A percentile compares a stretch with the other conserved stretches of the same genome.
These are phyloP conservation scores for Diploptera punctata DNA, from an alignment of 2,888 invertebrate genomes.

Conservation along the genomic window DNA sequence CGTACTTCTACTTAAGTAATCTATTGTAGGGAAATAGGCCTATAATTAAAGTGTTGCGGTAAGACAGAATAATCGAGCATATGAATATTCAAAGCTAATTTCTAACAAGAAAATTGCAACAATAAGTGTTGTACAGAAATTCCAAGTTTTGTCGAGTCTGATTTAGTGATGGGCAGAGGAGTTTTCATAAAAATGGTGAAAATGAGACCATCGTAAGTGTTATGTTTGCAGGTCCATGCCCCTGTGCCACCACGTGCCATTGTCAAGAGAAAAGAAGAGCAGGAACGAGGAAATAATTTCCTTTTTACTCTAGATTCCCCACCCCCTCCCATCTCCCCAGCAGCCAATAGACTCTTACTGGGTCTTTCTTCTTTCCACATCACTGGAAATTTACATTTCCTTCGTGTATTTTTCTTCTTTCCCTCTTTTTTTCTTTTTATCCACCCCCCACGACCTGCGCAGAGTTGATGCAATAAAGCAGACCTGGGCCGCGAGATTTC, in stretches of 20 bases:
- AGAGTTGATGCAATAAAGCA: slow-evolving; percentile 32
- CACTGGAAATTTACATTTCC: slow-evolving; percentile 44
- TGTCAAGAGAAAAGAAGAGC: slow-evolving; percentile 29
- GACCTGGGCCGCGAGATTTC: slow-evolving; percentile 29
- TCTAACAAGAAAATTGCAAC: too few relatives aligned
- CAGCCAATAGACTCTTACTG: slow-evolving; percentile 41
- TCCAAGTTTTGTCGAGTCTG: too few relatives aligned
- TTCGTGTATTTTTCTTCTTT: slow-evolving; percentile 38
- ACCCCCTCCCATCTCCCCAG: slow-evolving; percentile 30
- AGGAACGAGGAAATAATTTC: slow-evolving; percentile 42
- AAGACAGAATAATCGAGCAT: too few relatives aligned
- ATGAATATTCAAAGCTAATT: too few relatives aligned
- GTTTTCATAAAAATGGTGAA: too few relatives aligned
- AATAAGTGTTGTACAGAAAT: too few relatives aligned
- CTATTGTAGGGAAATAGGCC: too few relatives aligned
- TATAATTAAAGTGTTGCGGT: too few relatives aligned
- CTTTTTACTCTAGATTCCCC: slow-evolving; percentile 32
- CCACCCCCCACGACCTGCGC: slow-evolving; percentile 25
- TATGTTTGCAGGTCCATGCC: slow-evolving; percentile 2
- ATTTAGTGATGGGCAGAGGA: too few relatives aligned
- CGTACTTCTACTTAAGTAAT: too few relatives aligned
- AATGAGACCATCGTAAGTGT: too few relatives aligned
- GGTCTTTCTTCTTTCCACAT: slow-evolving; percentile 40
- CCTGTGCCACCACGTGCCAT: slow-evolving; percentile 19
- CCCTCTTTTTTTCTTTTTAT: slow-evolving; percentile 16